Base-by-base conservation (phyloP, 2,113 vertebrate genomes). In the Anhinga anhinga region DNA sequence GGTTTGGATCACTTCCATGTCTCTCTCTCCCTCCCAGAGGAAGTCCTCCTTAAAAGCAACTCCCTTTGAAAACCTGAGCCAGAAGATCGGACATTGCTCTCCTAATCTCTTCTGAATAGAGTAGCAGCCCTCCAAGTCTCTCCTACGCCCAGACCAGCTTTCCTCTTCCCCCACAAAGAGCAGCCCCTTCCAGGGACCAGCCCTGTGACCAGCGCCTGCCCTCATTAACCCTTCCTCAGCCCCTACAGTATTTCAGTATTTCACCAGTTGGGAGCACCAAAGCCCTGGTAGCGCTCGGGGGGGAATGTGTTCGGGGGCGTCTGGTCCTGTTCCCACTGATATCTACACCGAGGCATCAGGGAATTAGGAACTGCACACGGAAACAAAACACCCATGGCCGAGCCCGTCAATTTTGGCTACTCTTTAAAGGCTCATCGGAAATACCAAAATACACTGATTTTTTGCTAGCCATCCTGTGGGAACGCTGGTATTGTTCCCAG, bases 21-120 rank as follows among this genome's bases (percentile, higher is more conserved):
- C 83, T 96, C 72, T 81, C 88, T 76, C 90, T 95, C 88, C 91
- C 93, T 94, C 76, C 94, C 77, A 52, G 77, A 89, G 95, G 89
- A 97, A 94, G 76, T 52, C n/a, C 17, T 74, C 69, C 80, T 70
- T 50, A 47, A 78, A 18, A 90, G 86, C 79, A 83, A 12, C 76
- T 94, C 82, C 86, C 89, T 40, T 44, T 8, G 81, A 74, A 70
- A 91, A 23, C 69, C 91, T 27, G 42, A 70, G 61, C 86, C 72
- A 82, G 78, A 40, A 90, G 66, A 30, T 63, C 1, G 30, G 94
- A 71, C 32, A 7, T 56, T 11, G 5, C 42, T 81, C 40, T 72
- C 70, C 84, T 1, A 3, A 42, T 45, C 66, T 63, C 52, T 66
- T 53, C 89, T n/a, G 44, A 21, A 58, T 36, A 72, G 4, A 85